A percentile compares a stretch with the other conserved stretches of the same genome.
Conservation (phyloP, 2,888 invertebrate species). For the Drosophila prostipennis region DNA sequence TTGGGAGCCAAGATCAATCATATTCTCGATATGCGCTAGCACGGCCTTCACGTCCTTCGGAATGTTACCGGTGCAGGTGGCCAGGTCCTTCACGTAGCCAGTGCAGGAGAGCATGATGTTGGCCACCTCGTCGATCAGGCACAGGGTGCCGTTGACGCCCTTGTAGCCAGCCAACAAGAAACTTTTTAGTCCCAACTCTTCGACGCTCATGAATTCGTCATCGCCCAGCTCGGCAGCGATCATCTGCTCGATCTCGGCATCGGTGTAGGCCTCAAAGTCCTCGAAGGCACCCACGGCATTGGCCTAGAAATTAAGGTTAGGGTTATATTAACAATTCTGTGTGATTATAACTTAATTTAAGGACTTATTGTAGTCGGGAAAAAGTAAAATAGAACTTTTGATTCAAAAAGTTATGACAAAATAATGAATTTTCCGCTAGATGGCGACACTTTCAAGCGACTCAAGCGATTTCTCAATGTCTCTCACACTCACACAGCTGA, state of each 20-base stretch:
- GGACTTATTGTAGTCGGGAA: too few species aligned
- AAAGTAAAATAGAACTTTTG: too few species aligned
- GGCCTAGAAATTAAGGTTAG: too few species aligned
- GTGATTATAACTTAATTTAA: too few species aligned
- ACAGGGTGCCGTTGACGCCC: slow-evolving; percentile 50
- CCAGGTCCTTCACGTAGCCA: slow-evolving; percentile 48
- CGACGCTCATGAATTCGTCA: slow-evolving; percentile 49
- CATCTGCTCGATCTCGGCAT: slow-evolving; percentile 24
- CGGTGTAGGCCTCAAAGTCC: slow-evolving; percentile 8
- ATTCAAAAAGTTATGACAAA: too few species aligned
- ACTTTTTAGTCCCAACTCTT: slow-evolving; percentile 15
- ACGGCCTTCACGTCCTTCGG: slow-evolving; percentile 55
- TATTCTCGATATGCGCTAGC: slow-evolving; percentile 2
- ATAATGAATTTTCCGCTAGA: too few species aligned
- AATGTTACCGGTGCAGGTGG: slow-evolving; percentile 39
- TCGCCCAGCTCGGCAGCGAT: slow-evolving; percentile 23
- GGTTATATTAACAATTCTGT: too few species aligned
- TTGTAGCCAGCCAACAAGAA: slow-evolving; percentile 34
- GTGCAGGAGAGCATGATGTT: slow-evolving; percentile 44
- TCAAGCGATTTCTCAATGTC: too few species aligned
- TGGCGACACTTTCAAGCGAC: too few species aligned
- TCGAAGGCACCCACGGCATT: slow-evolving; percentile 7
- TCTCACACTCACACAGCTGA: too few species aligned
- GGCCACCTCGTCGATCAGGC: slow-evolving; percentile 51
- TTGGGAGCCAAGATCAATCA: too few species aligned